A percentile compares a stretch with the other conserved stretches of the same genome.
These are phyloP conservation scores for Oryzias celebensis DNA, from an alignment of 2,113 vertebrate genomes.

Conservation along the genomic window DNA sequence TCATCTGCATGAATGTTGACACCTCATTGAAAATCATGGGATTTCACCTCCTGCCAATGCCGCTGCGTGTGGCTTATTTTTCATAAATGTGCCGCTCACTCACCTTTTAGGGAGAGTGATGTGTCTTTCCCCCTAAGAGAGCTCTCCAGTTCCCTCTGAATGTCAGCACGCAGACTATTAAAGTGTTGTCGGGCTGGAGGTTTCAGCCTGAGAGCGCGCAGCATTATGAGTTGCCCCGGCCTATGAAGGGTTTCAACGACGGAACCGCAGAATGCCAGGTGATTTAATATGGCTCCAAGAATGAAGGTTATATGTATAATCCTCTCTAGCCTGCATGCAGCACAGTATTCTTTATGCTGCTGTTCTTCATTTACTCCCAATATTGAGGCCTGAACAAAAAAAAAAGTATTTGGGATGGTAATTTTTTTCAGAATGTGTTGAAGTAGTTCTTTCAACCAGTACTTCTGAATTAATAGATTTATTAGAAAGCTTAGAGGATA, in stretches of 20 bases:
- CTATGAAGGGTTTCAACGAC: conserved; percentile 30
- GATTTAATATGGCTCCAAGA: conserved; percentile 68
- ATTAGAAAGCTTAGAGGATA: too few relatives aligned
- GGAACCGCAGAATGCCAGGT: conserved; percentile 40
- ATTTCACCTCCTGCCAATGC: conserved; percentile 27
- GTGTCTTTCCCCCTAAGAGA: conserved; percentile 22
- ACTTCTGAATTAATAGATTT: too few relatives aligned
- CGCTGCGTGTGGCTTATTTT: conserved; percentile 27
- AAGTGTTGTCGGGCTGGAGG: conserved; percentile 41
- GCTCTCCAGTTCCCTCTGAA: conserved; percentile 38
- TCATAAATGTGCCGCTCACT: conserved; percentile 14
- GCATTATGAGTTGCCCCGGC: conserved; percentile 52
- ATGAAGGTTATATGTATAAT: conserved; percentile 49
- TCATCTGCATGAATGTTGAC: conserved; percentile 31
- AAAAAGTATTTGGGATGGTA: too few relatives aligned
- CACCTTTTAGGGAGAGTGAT: conserved; percentile 22
- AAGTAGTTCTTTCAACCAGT: too few relatives aligned
- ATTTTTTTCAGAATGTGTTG: too few relatives aligned
- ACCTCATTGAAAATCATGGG: conserved; percentile 49
- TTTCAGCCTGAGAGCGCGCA: conserved; percentile 44
- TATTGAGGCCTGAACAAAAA: too few relatives aligned
- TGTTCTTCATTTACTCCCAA: conserved; percentile 12
- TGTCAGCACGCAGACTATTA: conserved; percentile 65
- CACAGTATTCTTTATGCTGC: conserved; percentile 32
- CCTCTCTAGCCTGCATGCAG: conserved; percentile 19